Evolutionary conservation across 2,888 invertebrate genomes (phyloP), one percentile per base, ranked within the genome.

Genomic region (Thyatira batis): DNA sequence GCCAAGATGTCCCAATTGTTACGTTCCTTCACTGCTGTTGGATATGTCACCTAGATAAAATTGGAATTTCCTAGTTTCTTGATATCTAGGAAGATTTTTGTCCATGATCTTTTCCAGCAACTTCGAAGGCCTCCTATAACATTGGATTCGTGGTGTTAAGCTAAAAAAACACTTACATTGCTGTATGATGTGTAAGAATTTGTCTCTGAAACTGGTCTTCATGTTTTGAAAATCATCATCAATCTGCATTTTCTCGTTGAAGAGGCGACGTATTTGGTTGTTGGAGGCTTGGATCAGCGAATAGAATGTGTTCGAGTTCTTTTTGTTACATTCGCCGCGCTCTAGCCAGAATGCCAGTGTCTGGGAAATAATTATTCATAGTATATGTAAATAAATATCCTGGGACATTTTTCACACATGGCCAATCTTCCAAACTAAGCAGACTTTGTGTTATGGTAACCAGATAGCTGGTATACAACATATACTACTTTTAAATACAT

Each of bases 271-370:
- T 0, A 98, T 95, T 77, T 98, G 98, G 5, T 97, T 96, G 89
- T 98, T 98, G 20, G 96, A 96, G 11, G 97, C 96, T 89, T 98
- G 98, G 54, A 98, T 96, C 94, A 98, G 95, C 0, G 97, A 96
- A 85, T 98, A 98, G 89, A 98, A 98, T 0, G 94, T 94, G 76
- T 96, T 97, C 0, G 97, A 95, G 80, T 97, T 98, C 53, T 96
- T 94, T 82, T 98, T 98, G 69, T 93, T 96, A 79, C 98, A 98
- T 78, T 98, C 98, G 0, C 98, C 98, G 4, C 97, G 94, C 77
- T 98, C 98, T 63, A 98, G 81, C 98, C 98, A 98, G 0, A 96
- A 95, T 1, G 96, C 94, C 3, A 98, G 94, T 6, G 96, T 95
- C 93, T 95, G 82, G 20, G 78, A 73, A 54, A 1, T n/a, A 39